phyloP scores from a whole-genome alignment of 2,113 vertebrate genomes.

The Colistium nudipinnis region DNA sequence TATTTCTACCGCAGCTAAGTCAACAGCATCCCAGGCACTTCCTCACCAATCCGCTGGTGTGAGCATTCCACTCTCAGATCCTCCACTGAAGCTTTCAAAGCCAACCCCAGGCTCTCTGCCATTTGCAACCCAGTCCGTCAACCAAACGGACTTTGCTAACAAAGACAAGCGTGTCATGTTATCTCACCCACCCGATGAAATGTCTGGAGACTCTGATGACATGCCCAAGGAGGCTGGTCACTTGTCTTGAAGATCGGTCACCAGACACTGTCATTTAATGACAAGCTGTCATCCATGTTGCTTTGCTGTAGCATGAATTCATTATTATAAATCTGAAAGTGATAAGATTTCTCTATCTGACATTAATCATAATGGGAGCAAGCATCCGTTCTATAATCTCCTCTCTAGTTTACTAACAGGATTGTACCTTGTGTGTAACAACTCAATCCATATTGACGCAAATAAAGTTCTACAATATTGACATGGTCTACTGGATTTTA shows the following conservation, averaged over 20 bases:
- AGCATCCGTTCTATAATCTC: neutral
- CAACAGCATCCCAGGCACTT: neutral
- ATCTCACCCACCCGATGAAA: neutral
- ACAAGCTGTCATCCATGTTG: neutral
- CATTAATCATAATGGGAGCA: accelerated
- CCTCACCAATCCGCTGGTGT: neutral
- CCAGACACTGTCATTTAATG: neutral
- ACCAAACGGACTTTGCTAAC: neutral
- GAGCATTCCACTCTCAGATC: neutral
- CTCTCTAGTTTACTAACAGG: neutral
- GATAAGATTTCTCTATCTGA: too few species aligned
- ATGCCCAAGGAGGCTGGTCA: neutral
- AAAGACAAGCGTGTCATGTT: neutral
- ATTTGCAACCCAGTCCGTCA: neutral
- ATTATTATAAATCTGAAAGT: neutral
- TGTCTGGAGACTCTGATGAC: neutral
- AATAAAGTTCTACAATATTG: conserved; percentile 40
- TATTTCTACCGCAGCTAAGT: neutral
- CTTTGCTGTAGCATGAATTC: neutral
- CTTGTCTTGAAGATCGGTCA: neutral
- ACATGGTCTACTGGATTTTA: conserved; percentile 51
- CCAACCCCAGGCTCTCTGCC: neutral
- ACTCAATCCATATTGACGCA: too few species aligned
- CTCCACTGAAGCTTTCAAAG: neutral
- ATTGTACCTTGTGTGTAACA: too few species aligned